These are phyloP conservation scores for Sciurus vulgaris DNA, from an alignment of 2,797 vertebrate genomes.

Conservation along the genomic window DNA sequence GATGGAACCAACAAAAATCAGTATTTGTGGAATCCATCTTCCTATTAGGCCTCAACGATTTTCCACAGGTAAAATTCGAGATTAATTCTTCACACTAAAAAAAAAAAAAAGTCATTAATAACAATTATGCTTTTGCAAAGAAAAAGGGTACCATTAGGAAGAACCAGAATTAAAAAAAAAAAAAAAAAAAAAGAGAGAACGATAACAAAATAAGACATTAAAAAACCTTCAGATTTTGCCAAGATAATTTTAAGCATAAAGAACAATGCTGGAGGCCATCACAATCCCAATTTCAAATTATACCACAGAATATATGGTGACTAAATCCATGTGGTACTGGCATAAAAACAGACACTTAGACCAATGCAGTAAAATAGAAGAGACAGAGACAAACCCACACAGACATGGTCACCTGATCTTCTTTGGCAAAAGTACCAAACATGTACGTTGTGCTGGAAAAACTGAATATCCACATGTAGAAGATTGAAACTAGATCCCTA, in stretches of 20 bases:
- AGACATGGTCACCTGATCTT: no score
- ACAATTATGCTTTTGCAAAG: neutral
- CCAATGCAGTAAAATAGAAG: neutral
- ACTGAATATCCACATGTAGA: no score
- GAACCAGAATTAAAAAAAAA: neutral
- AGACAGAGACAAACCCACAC: neutral
- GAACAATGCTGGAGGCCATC: no score
- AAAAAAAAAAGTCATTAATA: neutral
- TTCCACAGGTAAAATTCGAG: constrained; percentile 39
- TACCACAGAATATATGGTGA: no score
- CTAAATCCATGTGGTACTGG: no score
- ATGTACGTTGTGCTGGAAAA: no score
- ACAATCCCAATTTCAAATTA: no score
- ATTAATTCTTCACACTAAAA: constrained; percentile 48
- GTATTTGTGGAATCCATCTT: constrained; percentile 31
- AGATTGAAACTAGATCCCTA: no score
- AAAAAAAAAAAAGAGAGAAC: neutral
- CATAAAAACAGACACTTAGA: neutral
- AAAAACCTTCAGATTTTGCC: neutral
- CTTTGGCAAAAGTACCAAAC: no score
- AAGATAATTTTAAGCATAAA: no score
- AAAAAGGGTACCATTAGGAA: constrained; percentile 26
- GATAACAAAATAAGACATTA: constrained; percentile 37
- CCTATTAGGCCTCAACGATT: neutral
- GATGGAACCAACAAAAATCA: constrained; percentile 26